Percentiles rank a stretch among this genome's conserved stretches.
Evolutionary conservation across 2,113 vertebrate species (phyloP).

Genomic region (Leuciscus idus): DNA sequence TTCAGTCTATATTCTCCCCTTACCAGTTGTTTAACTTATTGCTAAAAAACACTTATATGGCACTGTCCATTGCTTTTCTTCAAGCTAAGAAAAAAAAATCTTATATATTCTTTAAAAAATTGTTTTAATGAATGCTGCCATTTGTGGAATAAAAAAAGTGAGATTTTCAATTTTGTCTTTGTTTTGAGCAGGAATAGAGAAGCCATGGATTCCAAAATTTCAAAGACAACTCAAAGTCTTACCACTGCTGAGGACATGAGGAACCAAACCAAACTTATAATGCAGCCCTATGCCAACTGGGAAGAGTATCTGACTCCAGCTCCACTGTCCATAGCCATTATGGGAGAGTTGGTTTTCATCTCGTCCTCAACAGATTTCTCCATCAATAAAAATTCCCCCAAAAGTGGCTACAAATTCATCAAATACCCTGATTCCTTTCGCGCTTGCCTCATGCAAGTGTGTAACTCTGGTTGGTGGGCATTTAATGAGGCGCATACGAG

Average conservation of each 20-base stretch:
- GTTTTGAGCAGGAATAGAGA: constrained; percentile 11
- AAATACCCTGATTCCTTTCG: constrained; percentile 61
- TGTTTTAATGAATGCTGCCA: background rate
- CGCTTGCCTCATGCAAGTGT: constrained; percentile 59
- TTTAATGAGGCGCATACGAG: constrained; percentile 61
- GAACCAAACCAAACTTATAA: constrained; percentile 52
- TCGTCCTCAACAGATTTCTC: constrained; percentile 23
- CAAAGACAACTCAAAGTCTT: constrained; percentile 37
- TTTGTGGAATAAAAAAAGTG: too few relatives aligned
- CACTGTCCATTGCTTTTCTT: too few relatives aligned
- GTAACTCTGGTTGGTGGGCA: constrained; percentile 51
- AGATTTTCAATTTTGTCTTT: background rate
- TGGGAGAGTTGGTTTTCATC: constrained; percentile 57
- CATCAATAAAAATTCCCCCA: constrained; percentile 52
- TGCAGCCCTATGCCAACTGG: constrained; percentile 66
- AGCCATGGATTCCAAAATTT: constrained; percentile 24
- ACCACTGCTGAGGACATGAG: constrained; percentile 53
- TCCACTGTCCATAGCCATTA: constrained; percentile 63
- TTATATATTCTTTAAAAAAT: background rate
- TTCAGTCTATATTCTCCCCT: too few relatives aligned
- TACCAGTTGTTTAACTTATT: too few relatives aligned
- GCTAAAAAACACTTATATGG: too few relatives aligned
- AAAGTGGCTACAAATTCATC: constrained; percentile 55
- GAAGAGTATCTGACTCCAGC: constrained; percentile 64
- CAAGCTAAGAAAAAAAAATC: background rate